A percentile compares a stretch with the other conserved stretches of the same genome.
Conservation (phyloP, 2,113 vertebrate species). For the Quiscalus mexicanus region DNA sequence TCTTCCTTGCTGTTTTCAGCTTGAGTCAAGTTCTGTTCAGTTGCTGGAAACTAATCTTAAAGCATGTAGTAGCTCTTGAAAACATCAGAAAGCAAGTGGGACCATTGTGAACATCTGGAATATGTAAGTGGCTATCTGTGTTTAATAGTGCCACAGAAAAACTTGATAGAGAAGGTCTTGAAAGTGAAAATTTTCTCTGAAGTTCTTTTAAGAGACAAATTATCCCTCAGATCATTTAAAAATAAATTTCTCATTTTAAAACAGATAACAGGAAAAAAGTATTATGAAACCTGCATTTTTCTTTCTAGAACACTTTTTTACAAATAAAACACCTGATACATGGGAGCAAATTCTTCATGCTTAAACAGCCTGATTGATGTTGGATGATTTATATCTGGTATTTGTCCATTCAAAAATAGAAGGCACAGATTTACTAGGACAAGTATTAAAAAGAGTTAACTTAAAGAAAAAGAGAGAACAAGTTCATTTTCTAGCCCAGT, state of each 20-base stretch:
- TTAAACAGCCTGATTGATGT: background rate
- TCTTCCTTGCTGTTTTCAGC: background rate
- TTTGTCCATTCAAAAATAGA: background rate
- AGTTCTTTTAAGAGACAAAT: background rate
- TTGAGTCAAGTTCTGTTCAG: background rate
- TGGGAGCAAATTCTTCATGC: background rate
- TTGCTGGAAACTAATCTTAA: background rate
- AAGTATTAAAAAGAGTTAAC: background rate
- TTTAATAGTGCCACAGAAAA: background rate
- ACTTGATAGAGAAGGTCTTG: background rate
- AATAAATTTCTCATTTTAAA: background rate
- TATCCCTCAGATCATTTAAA: background rate
- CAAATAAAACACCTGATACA: background rate
- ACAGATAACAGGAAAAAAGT: fast-evolving
- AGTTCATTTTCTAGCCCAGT: background rate
- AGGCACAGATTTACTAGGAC: background rate
- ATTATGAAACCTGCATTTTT: background rate
- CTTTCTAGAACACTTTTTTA: background rate
- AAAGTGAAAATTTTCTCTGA: background rate
- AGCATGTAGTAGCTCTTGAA: background rate
- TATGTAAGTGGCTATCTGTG: background rate
- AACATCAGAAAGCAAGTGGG: background rate
- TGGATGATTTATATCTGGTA: background rate
- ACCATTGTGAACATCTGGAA: background rate
- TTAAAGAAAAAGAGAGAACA: background rate